phyloP scores from a whole-genome alignment of 2,888 invertebrate species.

The Xanthorhoe designata region DNA sequence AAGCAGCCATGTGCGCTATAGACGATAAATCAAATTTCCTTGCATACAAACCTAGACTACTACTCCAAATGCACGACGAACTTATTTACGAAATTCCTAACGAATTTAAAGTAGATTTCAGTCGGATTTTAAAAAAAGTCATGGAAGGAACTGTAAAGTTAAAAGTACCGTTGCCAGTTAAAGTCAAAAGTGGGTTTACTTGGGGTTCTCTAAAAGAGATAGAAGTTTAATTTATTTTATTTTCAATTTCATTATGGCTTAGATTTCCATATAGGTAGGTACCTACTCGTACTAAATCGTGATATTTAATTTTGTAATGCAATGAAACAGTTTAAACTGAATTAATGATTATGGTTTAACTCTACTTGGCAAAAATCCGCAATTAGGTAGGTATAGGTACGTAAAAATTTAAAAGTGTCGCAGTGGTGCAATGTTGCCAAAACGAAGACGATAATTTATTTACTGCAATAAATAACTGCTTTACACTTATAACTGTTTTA shows the following conservation, averaged over 20 bases:
- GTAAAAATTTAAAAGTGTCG: slow-evolving; percentile 37
- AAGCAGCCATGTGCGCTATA: slow-evolving; percentile 94
- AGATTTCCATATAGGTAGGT: slow-evolving; percentile 17
- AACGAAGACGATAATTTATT: slow-evolving; percentile 9
- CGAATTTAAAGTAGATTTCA: slow-evolving; percentile 75
- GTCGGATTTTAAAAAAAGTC: slow-evolving; percentile 87
- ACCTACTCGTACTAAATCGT: slow-evolving; percentile 6
- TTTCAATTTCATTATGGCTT: slow-evolving; percentile 5
- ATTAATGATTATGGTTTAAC: background rate
- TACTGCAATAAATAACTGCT: slow-evolving; percentile 8
- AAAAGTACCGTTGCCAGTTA: slow-evolving; percentile 94
- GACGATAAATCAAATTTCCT: slow-evolving; percentile 80
- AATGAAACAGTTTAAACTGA: background rate
- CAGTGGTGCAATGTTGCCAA: slow-evolving; percentile 45
- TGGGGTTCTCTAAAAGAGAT: slow-evolving; percentile 88
- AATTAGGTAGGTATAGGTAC: background rate
- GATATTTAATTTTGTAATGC: slow-evolving; percentile 7
- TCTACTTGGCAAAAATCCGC: background rate
- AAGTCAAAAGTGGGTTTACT: slow-evolving; percentile 91
- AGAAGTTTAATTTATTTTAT: slow-evolving; percentile 40
- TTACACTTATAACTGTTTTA: too few species aligned
- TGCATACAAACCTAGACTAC: slow-evolving; percentile 85
- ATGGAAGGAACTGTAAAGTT: slow-evolving; percentile 93
- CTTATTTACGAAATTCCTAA: slow-evolving; percentile 94
- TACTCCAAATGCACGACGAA: slow-evolving; percentile 98